These are phyloP conservation scores for Neoascia interrupta DNA, from an alignment of 2,888 invertebrate species.

Conservation along the genomic window DNA sequence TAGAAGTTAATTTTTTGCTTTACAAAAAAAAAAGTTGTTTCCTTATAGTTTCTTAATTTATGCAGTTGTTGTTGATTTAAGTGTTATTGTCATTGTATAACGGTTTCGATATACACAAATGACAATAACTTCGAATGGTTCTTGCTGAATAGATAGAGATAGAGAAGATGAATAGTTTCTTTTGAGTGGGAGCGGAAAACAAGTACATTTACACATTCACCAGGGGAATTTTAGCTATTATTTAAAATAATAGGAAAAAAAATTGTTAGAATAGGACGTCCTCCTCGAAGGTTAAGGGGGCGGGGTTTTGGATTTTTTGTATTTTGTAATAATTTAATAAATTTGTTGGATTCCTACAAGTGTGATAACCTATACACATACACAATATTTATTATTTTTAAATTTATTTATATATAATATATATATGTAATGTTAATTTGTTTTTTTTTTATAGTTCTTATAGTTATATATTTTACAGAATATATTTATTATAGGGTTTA, in stretches of 20 bases:
- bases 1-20: slow-evolving; percentile 51
- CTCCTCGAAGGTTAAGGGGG: neutral
- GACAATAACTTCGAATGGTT: slow-evolving; percentile 68
- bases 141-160: slow-evolving; percentile 51
- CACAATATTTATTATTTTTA: slow-evolving; percentile 64
- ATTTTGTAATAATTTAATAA: slow-evolving; percentile 69
- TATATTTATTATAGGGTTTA: slow-evolving; percentile 63
- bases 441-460: slow-evolving; percentile 47
- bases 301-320: slow-evolving; percentile 22
- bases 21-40: slow-evolving; percentile 49
- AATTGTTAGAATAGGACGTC: slow-evolving; percentile 30
- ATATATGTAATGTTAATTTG: slow-evolving; percentile 60
- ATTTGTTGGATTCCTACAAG: slow-evolving; percentile 68
- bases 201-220: slow-evolving; percentile 17
- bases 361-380: slow-evolving; percentile 70
- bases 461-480: slow-evolving; percentile 59
- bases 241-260: slow-evolving; percentile 63
- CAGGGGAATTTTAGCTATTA: slow-evolving; percentile 49
- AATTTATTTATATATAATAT: slow-evolving; percentile 35
- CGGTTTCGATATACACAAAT: slow-evolving; percentile 68
- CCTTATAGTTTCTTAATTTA: slow-evolving; percentile 45
- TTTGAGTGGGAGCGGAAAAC: neutral
- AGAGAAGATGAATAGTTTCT: neutral
- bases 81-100: slow-evolving; percentile 70
- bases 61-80: slow-evolving; percentile 51